Evolutionary conservation across 2,888 invertebrate genomes (phyloP).

Genomic region (Melinaea marsaeus): DNA sequence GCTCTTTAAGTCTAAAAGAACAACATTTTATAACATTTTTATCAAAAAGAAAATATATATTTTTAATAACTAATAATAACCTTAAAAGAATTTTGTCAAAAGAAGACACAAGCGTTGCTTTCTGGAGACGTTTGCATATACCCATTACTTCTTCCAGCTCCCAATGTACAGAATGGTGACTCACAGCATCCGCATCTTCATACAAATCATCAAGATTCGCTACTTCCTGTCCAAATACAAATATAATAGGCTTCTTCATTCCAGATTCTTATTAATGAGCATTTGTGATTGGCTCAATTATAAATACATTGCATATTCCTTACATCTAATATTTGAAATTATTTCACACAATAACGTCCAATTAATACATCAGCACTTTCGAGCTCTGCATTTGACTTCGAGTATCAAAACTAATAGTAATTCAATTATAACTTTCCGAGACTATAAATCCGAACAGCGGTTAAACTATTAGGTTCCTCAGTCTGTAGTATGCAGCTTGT

Average conservation of each 20-base stretch:
- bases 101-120: slow-evolving; percentile 61
- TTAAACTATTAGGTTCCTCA: too few relatives aligned
- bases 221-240: slow-evolving; percentile 49
- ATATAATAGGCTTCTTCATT: background rate
- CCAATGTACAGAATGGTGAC: slow-evolving; percentile 66
- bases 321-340: too few relatives aligned
- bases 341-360: background rate
- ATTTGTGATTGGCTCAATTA: too few relatives aligned
- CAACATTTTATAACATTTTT: background rate
- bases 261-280: too few relatives aligned
- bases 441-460: background rate
- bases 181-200: slow-evolving; percentile 57
- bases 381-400: background rate
- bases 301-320: too few relatives aligned
- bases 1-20: slow-evolving; percentile 68
- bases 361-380: background rate
- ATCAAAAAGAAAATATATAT: background rate
- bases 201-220: slow-evolving; percentile 70
- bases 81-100: slow-evolving; percentile 62
- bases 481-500: too few relatives aligned
- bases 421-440: slow-evolving; percentile 9
- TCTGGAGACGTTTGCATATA: slow-evolving; percentile 66
- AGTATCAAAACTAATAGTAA: background rate
- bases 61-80: slow-evolving; percentile 35
- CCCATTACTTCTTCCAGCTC: slow-evolving; percentile 68